phyloP scores from a whole-genome alignment of 2,113 vertebrate species.

The Halcyon senegalensis region DNA sequence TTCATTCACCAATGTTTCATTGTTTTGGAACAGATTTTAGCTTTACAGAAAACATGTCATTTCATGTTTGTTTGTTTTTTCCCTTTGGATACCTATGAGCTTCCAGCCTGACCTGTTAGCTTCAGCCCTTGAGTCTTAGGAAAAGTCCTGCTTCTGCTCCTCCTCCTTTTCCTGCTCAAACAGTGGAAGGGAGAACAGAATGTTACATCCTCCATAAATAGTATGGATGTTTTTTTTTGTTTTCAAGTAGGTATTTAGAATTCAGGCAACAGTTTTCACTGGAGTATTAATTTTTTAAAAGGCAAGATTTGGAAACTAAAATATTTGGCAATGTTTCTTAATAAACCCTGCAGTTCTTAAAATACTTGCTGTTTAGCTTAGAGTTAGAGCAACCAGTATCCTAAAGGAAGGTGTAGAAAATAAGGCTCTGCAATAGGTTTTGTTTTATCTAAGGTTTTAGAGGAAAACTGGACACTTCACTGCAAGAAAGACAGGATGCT shows the following conservation, averaged over 20 bases:
- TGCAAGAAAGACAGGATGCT: neutral
- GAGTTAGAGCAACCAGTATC: neutral
- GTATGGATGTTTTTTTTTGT: neutral
- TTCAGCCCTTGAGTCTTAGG: neutral
- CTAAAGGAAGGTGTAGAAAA: neutral
- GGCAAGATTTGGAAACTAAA: neutral
- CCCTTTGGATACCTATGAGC: neutral
- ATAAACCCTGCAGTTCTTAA: neutral
- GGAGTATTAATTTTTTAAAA: neutral
- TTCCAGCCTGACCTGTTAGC: neutral
- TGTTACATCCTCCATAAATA: neutral
- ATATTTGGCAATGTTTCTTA: neutral
- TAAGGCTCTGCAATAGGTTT: neutral
- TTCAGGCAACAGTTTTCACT: neutral
- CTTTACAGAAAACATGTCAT: neutral
- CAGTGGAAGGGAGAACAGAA: neutral
- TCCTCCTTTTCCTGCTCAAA: neutral
- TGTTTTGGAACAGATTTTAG: neutral
- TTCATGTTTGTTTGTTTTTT: neutral
- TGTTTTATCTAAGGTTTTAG: neutral
- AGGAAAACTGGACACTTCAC: neutral
- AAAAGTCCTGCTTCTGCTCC: neutral
- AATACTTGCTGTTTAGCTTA: neutral
- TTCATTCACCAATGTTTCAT: neutral
- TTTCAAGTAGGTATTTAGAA: conserved; percentile 19